phyloP scores from a whole-genome alignment of 2,888 invertebrate species.

The Thera britannica region DNA sequence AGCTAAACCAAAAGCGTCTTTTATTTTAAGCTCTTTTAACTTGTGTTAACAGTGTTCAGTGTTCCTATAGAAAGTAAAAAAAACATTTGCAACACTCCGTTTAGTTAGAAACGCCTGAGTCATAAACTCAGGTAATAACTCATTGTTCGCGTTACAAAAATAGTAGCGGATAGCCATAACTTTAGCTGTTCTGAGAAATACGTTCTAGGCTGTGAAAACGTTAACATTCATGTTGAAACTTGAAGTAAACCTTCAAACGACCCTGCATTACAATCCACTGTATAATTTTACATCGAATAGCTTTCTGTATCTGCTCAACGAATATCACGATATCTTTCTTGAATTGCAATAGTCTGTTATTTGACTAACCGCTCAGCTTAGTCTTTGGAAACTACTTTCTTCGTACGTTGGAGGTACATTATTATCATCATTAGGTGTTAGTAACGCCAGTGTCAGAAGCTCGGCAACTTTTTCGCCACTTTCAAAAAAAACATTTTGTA shows the following conservation, averaged over 20 bases:
- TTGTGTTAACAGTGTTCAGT: slow-evolving; percentile 9
- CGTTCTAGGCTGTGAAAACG: slow-evolving; percentile 7
- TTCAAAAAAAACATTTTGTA: too few relatives aligned
- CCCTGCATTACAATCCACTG: slow-evolving; percentile 1
- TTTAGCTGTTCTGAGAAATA: slow-evolving; percentile 14
- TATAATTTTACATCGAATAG: slow-evolving; percentile 9
- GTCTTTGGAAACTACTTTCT: neutral
- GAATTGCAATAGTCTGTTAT: neutral
- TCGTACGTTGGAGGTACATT: too few relatives aligned
- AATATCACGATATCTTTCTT: neutral
- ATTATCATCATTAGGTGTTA: too few relatives aligned
- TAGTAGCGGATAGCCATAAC: slow-evolving; percentile 15
- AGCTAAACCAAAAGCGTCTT: neutral
- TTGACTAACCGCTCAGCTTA: neutral
- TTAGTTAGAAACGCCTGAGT: slow-evolving; percentile 27
- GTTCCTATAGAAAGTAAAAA: slow-evolving; percentile 29
- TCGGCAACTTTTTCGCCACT: too few relatives aligned
- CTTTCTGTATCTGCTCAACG: neutral
- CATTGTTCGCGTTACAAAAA: slow-evolving; percentile 33
- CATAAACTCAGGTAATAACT: slow-evolving; percentile 41
- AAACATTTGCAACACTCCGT: slow-evolving; percentile 31
- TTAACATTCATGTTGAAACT: slow-evolving; percentile 20
- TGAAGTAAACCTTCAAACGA: slow-evolving; percentile 10
- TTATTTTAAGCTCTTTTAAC: slow-evolving; percentile 16
- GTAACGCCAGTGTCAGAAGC: too few relatives aligned